Base-by-base conservation (phyloP, 2,113 vertebrate genomes). In the Melanotaenia duboulayi region DNA sequence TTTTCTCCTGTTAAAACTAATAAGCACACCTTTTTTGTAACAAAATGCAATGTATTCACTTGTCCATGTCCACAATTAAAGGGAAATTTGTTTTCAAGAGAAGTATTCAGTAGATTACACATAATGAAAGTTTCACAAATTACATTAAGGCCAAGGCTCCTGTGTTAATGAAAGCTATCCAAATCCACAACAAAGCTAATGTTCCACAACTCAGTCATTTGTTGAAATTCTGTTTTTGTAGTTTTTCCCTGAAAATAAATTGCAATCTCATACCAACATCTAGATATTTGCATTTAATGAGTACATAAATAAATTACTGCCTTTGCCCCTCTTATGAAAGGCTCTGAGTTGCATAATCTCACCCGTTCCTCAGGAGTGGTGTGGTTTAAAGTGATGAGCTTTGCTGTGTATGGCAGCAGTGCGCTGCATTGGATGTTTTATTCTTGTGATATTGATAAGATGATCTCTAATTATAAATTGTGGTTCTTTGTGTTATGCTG, bases 291-390 rank as follows among this genome's bases (percentile, higher is more conserved):
- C n/a, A 55, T 73, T n/a, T 14, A 59, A 40, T 22, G 46, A 11
- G 1, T 35, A 24, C 55, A 60, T 22, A 17, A 71, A 62, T n/a
- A 44, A 65, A 70, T 48, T n/a, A 11, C 0, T 3, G 0, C 20
- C 44, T 20, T 35, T n/a, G 75, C 55, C 25, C 11, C 7, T 11
- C 0, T 62, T 63, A 40, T 73, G 39, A 23, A 37, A 61, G 65
- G 25, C 25, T 22, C 28, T 71, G 71, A 83, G 12, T 75, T 83
- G 78, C 74, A 78, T 82, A 77, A 79, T 22, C 37, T 49, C 25
- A 13, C 1, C 17, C 20, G 24, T 17, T 3, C 70, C 22, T 63
- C n/a, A 17, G 61, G 46, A 65, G 49, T 49, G 14, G 13, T 52
- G 22, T 7, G 35, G 58, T 68, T 19, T 28, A 28, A 39, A 35